phyloP scores from a whole-genome alignment of 2,888 invertebrate genomes.

The Caenorhabditis sp. region DNA sequence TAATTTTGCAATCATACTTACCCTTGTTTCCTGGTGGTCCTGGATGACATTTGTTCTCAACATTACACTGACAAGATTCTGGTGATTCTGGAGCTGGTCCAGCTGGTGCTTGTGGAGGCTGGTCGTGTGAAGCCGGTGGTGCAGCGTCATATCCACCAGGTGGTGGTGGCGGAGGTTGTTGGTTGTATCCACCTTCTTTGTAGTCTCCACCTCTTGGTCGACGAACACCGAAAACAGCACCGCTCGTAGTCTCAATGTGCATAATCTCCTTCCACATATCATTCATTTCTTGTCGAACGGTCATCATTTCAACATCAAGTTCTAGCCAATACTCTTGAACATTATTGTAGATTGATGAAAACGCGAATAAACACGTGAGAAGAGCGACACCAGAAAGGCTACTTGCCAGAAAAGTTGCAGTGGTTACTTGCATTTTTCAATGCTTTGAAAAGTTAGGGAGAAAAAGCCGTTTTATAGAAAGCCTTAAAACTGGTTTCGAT shows the following conservation, averaged over 20 bases:
- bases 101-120: constrained; percentile 28
- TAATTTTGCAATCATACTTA: no score
- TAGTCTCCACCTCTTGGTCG: constrained; percentile 26
- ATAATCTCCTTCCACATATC: constrained; percentile 48
- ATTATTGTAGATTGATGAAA: constrained; percentile 42
- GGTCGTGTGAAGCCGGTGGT: constrained; percentile 37
- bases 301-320: constrained; percentile 47
- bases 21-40: constrained; percentile 53
- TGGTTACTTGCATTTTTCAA: constrained; percentile 44
- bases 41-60: constrained; percentile 50
- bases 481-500: constrained; percentile 6
- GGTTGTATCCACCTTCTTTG: constrained; percentile 17
- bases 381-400: constrained; percentile 45
- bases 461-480: not conserved
- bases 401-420: constrained; percentile 46
- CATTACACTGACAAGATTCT: constrained; percentile 36
- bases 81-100: constrained; percentile 35
- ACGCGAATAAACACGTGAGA: constrained; percentile 34
- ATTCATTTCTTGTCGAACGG: constrained; percentile 35
- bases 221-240: constrained; percentile 27
- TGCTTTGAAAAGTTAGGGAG: not conserved
- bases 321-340: constrained; percentile 50
- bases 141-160: constrained; percentile 27
- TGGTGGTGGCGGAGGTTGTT: constrained; percentile 12
- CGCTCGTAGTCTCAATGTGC: constrained; percentile 30